These are phyloP conservation scores for Lethenteron reissneri DNA, from an alignment of 2,113 vertebrate genomes.

Conservation along the genomic window DNA sequence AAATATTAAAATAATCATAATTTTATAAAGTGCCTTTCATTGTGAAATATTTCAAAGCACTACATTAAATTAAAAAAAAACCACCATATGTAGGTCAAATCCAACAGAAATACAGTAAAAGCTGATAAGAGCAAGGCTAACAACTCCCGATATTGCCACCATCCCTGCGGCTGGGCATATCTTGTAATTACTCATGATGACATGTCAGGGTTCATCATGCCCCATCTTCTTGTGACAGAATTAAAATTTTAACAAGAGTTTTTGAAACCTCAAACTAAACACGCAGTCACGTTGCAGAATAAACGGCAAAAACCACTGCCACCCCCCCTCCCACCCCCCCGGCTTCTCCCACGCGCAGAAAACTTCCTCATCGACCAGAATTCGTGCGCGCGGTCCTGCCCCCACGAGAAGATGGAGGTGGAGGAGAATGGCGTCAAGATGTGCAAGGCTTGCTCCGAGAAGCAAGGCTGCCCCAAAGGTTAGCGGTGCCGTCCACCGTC, in stretches of 20 bases:
- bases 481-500: not conserved
- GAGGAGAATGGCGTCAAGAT: slow-evolving; percentile 2
- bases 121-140: no score
- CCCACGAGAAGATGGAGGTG: not conserved
- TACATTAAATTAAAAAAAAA: no score
- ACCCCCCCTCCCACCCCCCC: not conserved
- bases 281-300: not conserved
- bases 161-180: no score
- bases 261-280: not conserved
- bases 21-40: no score
- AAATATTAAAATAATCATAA: no score
- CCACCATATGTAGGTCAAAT: no score
- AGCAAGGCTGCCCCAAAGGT: not conserved
- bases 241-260: not conserved
- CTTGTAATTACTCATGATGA: not conserved
- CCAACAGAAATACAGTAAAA: no score
- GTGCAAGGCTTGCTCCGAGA: not conserved
- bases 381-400: slow-evolving; percentile 4
- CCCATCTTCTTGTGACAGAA: not conserved
- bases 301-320: not conserved
- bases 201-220: not conserved
- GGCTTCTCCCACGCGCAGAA: not conserved
- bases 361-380: not conserved
- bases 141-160: no score
- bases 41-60: no score